Percentiles rank a stretch among this genome's conserved stretches.
Conservation (phyloP, 2,797 vertebrate genomes). For the Characodon lateralis region DNA sequence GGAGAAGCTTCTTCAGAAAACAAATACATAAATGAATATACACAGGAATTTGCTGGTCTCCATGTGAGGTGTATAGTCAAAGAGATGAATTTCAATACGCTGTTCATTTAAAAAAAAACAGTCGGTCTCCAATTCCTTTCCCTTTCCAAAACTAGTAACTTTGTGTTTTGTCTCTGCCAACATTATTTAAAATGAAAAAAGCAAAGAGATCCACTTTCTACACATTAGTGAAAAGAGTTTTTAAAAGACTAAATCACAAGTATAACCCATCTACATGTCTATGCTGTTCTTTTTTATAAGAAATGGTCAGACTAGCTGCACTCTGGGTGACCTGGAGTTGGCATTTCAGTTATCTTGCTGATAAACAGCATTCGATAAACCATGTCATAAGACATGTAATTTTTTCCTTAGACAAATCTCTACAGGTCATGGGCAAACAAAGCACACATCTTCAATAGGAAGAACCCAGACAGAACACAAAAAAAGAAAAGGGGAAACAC, state of each 20-base stretch:
- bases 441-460: not conserved
- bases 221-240: not conserved
- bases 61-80: constrained; percentile 10
- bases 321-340: constrained; percentile 15
- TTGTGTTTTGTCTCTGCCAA: no score
- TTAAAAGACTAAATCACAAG: not conserved
- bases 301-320: constrained; percentile 11
- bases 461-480: constrained; percentile 1
- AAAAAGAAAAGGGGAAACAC: constrained; percentile 10
- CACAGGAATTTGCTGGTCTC: constrained; percentile 36
- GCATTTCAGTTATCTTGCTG: constrained; percentile 22
- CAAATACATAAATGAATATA: constrained; percentile 18
- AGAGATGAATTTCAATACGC: constrained; percentile 4
- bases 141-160: constrained; percentile 19
- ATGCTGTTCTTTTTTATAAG: not conserved
- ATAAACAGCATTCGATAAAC: constrained; percentile 10
- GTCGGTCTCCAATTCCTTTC: not conserved
- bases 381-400: constrained; percentile 11
- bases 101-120: constrained; percentile 9
- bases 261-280: constrained; percentile 4
- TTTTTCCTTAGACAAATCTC: constrained; percentile 5
- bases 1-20: constrained; percentile 50
- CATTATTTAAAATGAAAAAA: no score
- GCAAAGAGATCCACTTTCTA: not conserved
- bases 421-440: not conserved